These are phyloP conservation scores for Antennarius maculatus DNA, from an alignment of 2,797 vertebrate genomes.

Conservation along the genomic window DNA sequence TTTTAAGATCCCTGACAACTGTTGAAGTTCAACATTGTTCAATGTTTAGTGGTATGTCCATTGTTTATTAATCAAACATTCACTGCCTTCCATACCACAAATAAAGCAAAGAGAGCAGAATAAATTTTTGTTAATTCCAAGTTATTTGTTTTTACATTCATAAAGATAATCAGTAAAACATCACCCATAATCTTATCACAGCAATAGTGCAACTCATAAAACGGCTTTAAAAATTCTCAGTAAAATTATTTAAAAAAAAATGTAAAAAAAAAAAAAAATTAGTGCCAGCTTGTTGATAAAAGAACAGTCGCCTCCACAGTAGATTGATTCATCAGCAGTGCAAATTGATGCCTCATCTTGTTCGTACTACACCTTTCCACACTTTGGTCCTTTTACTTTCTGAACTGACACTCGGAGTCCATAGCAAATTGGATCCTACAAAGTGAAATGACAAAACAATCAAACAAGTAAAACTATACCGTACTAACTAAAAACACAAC, in stretches of 20 bases:
- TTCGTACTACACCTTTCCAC: slow-evolving; percentile 6
- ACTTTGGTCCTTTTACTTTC: slow-evolving; percentile 32
- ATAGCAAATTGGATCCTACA: slow-evolving; percentile 87
- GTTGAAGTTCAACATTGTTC: slow-evolving; percentile 35
- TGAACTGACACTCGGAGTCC: slow-evolving; percentile 83
- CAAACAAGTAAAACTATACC: not conserved
- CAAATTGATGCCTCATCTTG: slow-evolving; percentile 52
- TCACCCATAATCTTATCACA: slow-evolving; percentile 40
- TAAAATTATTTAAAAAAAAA: slow-evolving; percentile 55
- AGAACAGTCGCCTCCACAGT: slow-evolving; percentile 28
- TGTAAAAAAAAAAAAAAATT: slow-evolving; percentile 12
- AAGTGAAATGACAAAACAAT: slow-evolving; percentile 4
- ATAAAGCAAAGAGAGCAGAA: slow-evolving; percentile 41
- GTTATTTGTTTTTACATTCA: not conserved
- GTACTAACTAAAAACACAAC: not conserved
- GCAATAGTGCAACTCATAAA: slow-evolving; percentile 68
- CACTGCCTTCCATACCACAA: slow-evolving; percentile 8
- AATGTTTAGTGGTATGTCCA: slow-evolving; percentile 11
- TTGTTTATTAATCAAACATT: slow-evolving; percentile 39
- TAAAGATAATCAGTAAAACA: slow-evolving; percentile 15
- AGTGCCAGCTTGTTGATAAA: slow-evolving; percentile 54
- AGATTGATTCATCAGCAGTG: slow-evolving; percentile 62
- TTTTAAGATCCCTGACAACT: slow-evolving; percentile 47
- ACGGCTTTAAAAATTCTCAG: slow-evolving; percentile 42
- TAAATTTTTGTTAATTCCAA: slow-evolving; percentile 10